Evolutionary conservation across 2,113 vertebrate genomes (phyloP).

Genomic region (Lagopus leucura): DNA sequence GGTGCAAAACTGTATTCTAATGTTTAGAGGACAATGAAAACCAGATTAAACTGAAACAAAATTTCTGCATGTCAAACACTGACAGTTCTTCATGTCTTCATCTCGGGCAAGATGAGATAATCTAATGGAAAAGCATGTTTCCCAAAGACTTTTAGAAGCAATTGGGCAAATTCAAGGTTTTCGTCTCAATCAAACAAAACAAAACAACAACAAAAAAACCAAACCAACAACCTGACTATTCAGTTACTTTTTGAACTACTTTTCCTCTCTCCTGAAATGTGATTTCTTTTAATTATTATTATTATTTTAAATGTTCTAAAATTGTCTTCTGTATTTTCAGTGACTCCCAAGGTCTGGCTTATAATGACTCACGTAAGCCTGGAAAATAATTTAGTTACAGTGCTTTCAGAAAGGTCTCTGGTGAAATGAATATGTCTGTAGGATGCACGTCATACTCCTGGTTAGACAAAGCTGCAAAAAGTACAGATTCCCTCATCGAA

Average conservation of each 20-base stretch:
- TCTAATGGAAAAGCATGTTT: neutral
- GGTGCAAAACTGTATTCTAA: neutral
- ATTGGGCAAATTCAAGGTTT: neutral
- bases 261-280: neutral
- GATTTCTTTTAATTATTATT: neutral
- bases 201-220: neutral
- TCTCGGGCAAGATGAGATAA: neutral
- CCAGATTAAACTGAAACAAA: neutral
- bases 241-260: neutral
- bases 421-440: constrained; percentile 64
- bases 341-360: constrained; percentile 3
- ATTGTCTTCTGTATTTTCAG: constrained; percentile 1
- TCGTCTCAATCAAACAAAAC: neutral
- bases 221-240: neutral
- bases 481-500: neutral
- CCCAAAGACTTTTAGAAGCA: neutral
- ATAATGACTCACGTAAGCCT: neutral
- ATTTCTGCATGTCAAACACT: neutral
- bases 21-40: neutral
- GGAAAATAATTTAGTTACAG: constrained; percentile 75
- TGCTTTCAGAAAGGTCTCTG: constrained; percentile 68
- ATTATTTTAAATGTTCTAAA: neutral
- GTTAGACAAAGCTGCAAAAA: constrained; percentile 3
- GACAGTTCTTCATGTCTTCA: neutral
- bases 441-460: neutral